phyloP scores from a whole-genome alignment of 2,113 vertebrate genomes.

The Oplegnathus fasciatus region DNA sequence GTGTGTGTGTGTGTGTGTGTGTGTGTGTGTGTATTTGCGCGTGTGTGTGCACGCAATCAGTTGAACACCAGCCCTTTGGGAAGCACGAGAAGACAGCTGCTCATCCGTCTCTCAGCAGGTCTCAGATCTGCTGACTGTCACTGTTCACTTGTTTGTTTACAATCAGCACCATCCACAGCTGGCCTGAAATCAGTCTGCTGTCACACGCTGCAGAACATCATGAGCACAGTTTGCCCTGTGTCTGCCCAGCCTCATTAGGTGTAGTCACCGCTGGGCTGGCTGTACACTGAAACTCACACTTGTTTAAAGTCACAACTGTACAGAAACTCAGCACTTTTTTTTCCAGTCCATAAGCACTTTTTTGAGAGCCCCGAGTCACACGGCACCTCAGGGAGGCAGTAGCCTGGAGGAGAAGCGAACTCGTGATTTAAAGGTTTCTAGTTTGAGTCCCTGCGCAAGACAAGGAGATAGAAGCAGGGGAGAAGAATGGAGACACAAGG shows the following conservation, averaged over 20 bases:
- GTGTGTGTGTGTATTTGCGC: background rate
- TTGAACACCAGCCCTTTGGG: background rate
- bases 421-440: constrained; percentile 31
- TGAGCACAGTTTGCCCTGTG: constrained; percentile 69
- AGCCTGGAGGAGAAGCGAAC: constrained; percentile 32
- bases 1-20: background rate
- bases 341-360: constrained; percentile 61
- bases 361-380: constrained; percentile 38
- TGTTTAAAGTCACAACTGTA: constrained; percentile 61
- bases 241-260: constrained; percentile 69
- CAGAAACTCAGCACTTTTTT: constrained; percentile 64
- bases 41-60: background rate
- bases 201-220: constrained; percentile 47
- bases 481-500: background rate
- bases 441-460: constrained; percentile 19
- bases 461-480: background rate
- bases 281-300: constrained; percentile 45
- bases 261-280: constrained; percentile 51
- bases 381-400: constrained; percentile 19
- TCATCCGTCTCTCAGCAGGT: constrained; percentile 66
- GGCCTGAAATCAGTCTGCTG: constrained; percentile 64
- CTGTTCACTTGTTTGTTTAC: constrained; percentile 72
- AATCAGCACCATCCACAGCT: constrained; percentile 62
- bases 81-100: constrained; percentile 49
- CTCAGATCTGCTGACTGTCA: constrained; percentile 65